Conservation (phyloP, 1,140 invertebrate species). For the Megalopta genalis region DNA sequence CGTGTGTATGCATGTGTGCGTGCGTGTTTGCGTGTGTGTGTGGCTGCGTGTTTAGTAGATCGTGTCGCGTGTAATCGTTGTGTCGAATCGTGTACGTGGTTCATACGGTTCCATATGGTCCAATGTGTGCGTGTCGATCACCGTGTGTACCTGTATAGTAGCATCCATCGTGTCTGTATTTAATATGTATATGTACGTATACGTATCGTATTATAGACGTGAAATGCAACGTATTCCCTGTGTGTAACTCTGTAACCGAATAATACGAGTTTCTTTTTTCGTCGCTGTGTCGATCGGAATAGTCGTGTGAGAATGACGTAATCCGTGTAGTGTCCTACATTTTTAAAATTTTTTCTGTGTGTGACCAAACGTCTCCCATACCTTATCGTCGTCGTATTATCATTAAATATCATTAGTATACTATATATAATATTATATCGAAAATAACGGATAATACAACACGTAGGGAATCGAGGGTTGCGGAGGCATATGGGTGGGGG, state of each 20-base stretch:
- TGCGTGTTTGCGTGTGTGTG: slow-evolving; percentile 27
- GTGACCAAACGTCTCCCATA: slow-evolving; percentile 80
- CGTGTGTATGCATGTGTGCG: slow-evolving; percentile 30
- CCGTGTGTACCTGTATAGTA: too few species aligned
- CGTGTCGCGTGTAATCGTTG: too few species aligned
- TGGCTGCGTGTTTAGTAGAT: slow-evolving; percentile 12
- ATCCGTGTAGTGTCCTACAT: slow-evolving; percentile 67
- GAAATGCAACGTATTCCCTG: not conserved
- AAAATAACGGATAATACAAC: slow-evolving; percentile 81
- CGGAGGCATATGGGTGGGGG: slow-evolving; percentile 52
- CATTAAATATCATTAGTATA: slow-evolving; percentile 80
- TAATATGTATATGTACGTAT: not conserved
- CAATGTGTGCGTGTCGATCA: slow-evolving; percentile 19
- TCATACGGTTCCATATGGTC: slow-evolving; percentile 17
- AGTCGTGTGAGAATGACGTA: slow-evolving; percentile 72
- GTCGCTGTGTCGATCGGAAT: slow-evolving; percentile 56
- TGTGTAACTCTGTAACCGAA: slow-evolving; percentile 9
- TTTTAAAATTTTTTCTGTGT: slow-evolving; percentile 51
- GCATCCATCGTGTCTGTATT: slow-evolving; percentile 9
- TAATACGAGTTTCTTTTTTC: slow-evolving; percentile 44
- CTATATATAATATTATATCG: slow-evolving; percentile 79
- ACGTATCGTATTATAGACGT: not conserved
- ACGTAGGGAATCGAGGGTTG: slow-evolving; percentile 76
- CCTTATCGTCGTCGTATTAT: slow-evolving; percentile 80
- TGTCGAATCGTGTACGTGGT: slow-evolving; percentile 10